phyloP scores from a whole-genome alignment of 2,113 vertebrate species.

The Microcebus lehilahytsara region DNA sequence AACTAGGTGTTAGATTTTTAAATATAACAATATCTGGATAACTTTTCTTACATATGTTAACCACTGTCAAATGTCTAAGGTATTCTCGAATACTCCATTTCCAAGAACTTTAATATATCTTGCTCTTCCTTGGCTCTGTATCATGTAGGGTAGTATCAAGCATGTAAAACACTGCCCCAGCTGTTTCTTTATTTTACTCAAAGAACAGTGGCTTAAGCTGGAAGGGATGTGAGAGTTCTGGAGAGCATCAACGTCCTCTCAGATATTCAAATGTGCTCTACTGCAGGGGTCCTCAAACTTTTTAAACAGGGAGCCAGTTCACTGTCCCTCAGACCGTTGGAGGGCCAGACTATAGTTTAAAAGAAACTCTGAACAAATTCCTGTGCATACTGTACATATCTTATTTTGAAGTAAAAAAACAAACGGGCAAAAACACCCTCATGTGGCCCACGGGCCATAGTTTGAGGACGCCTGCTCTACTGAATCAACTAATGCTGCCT shows the following conservation, averaged over 20 bases:
- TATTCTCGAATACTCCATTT: neutral
- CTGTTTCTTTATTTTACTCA: neutral
- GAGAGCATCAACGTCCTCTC: neutral
- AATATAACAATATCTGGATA: neutral
- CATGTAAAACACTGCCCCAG: neutral
- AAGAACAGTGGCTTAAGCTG: neutral
- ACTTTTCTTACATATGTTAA: neutral
- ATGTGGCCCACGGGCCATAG: too few relatives aligned
- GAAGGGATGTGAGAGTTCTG: neutral
- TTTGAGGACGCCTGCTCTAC: neutral
- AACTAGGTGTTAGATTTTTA: neutral
- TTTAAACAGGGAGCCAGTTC: too few relatives aligned
- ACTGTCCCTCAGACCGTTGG: too few relatives aligned
- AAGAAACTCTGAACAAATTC: too few relatives aligned
- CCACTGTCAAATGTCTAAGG: neutral
- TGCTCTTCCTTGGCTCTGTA: neutral
- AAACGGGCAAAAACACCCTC: too few relatives aligned
- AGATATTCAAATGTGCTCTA: neutral
- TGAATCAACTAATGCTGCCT: neutral
- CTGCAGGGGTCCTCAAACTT: too few relatives aligned
- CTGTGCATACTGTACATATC: too few relatives aligned
- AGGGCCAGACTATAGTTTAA: too few relatives aligned
- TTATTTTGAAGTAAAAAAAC: too few relatives aligned
- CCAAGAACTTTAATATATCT: neutral
- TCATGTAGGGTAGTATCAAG: neutral